Base-by-base conservation (phyloP, 2,797 vertebrate species). In the Pseudochromis fuscus region DNA sequence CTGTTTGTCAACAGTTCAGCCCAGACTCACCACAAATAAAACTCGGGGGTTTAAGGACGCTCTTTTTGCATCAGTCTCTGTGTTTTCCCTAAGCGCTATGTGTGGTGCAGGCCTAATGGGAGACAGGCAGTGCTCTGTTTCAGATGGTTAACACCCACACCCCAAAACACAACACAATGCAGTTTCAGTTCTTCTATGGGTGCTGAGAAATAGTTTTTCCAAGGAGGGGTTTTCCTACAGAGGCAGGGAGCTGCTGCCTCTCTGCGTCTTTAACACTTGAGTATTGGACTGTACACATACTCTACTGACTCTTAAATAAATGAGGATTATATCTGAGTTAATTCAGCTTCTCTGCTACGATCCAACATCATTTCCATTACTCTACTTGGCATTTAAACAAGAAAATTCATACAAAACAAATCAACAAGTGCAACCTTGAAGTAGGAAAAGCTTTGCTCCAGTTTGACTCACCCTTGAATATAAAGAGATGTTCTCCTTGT, bases 391-490 rank as follows among this genome's bases (percentile, higher is more conserved):
- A 35, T 55, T 44, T 19, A 31, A 57, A 27, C 9, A 21, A 19
- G 13, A 24, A 25, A 25, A 30, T 10, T 24, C 0, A 49, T n/a
- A 55, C 4, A 55, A 19, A 62, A 37, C 27, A 63, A 9, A 21
- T 30, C 30, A 35, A 23, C 4, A 11, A 2, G 12, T 15, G 1
- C 6, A 16, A 44, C 7, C 19, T 44, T 19, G 12, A 5, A 16
- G 7, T 10, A 53, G 13, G 55, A 18, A 46, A 25, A 16, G 8
- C 23, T 33, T 38, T 35, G 38, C 24, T 68, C 38, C 7, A 8
- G 11, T 28, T 3, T 0, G 38, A 79, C 75, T 95, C 87, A 99
- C 98, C 95, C 94, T 95, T 72, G 95, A 40, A 23, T 94, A 94
- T 23, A 96, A 77, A 1, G 95, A 95, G 21, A 94, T 92, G 0